Conservation (phyloP, 2,797 vertebrate species). For the Xenopus petersii region DNA sequence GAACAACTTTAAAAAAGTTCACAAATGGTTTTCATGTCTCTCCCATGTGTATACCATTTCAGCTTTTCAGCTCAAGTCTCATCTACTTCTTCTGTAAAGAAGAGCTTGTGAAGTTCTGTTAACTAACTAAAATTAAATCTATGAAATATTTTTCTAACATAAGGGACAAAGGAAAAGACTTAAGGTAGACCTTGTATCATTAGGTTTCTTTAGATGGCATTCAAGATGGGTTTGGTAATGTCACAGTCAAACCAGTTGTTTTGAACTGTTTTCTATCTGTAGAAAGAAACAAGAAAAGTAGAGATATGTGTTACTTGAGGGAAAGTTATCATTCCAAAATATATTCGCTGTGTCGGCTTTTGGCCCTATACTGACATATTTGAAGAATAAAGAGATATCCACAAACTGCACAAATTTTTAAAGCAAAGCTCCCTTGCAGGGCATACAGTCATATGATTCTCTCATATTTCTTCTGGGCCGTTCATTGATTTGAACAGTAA, state of each 20-base stretch:
- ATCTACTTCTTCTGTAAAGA: not conserved
- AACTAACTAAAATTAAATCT: too few relatives aligned
- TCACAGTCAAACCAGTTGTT: conserved; percentile 9
- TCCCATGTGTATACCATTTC: not conserved
- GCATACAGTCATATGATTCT: conserved; percentile 39
- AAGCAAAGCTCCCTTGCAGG: conserved; percentile 36
- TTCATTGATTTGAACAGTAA: conserved; percentile 46
- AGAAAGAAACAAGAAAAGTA: conserved; percentile 35
- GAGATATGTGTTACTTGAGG: conserved; percentile 38
- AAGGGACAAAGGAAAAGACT: not conserved
- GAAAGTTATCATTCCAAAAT: conserved; percentile 44
- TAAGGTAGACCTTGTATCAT: conserved; percentile 22
- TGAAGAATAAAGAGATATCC: conserved; percentile 45
- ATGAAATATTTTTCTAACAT: not conserved
- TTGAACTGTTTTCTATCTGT: conserved; percentile 24
- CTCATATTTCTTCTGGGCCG: conserved; percentile 37
- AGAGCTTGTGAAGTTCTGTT: not conserved
- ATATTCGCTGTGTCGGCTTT: conserved; percentile 22
- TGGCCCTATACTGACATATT: conserved; percentile 27
- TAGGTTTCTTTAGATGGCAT: not conserved
- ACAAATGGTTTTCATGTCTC: not conserved
- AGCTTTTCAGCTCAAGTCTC: not conserved
- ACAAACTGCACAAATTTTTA: conserved; percentile 30
- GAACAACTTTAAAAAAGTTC: too few relatives aligned
- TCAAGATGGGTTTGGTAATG: conserved; percentile 8